These are phyloP conservation scores for Imbricaverruca yamaguchii DNA, from an alignment of 2,888 invertebrate genomes.

Conservation along the genomic window DNA sequence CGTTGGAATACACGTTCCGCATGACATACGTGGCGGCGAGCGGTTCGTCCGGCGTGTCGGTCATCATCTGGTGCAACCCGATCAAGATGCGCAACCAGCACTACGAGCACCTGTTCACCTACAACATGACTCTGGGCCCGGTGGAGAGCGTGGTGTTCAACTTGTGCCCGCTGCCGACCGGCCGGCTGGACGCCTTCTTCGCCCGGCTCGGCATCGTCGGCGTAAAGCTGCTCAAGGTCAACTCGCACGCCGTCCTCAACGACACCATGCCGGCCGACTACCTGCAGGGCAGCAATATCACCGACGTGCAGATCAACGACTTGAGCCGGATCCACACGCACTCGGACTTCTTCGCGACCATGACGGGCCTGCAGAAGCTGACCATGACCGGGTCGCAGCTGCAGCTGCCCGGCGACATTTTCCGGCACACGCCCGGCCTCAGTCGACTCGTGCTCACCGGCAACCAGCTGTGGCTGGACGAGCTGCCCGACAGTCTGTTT, in stretches of 20 bases:
- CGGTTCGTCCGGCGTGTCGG: background rate
- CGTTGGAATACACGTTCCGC: background rate
- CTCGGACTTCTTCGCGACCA: background rate
- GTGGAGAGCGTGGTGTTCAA: background rate
- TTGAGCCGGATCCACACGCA: background rate
- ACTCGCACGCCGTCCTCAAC: background rate
- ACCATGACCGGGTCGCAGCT: background rate
- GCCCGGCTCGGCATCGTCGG: background rate
- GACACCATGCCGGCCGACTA: slow-evolving; percentile 2
- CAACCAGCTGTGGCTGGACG: slow-evolving; percentile 36
- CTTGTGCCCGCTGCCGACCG: background rate
- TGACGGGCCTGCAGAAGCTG: background rate
- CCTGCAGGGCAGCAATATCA: background rate
- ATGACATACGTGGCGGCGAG: background rate
- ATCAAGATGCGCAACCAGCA: background rate
- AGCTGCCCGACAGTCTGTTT: slow-evolving; percentile 35
- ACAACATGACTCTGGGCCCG: background rate
- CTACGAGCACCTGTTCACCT: background rate
- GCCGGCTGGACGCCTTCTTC: background rate
- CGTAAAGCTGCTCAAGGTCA: background rate
- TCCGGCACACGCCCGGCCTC: slow-evolving; percentile 55
- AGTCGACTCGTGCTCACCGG: slow-evolving; percentile 54
- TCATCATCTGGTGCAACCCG: slow-evolving; percentile 12
- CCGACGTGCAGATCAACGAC: background rate
- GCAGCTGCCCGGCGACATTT: slow-evolving; percentile 53